Conservation (phyloP, 2,888 invertebrate species). For the Stramonita haemastoma region DNA sequence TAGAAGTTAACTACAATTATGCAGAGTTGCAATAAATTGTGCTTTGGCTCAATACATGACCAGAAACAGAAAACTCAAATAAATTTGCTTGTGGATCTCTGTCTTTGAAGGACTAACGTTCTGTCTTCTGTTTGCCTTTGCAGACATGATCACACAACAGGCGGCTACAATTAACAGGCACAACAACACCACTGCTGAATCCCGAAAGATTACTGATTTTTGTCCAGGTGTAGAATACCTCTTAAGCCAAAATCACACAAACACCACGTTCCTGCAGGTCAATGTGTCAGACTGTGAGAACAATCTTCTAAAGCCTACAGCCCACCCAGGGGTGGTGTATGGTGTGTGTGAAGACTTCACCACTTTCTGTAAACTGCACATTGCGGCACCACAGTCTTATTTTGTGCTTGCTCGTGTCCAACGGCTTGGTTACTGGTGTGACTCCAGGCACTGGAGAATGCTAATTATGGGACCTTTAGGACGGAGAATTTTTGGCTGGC, state of each 20-base stretch:
- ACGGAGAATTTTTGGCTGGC: not conserved
- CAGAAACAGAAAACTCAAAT: no score
- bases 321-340: not conserved
- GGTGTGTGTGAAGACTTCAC: not conserved
- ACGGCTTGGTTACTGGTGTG: not conserved
- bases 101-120: no score
- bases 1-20: no score
- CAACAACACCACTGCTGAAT: not conserved
- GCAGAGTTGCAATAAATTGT: no score
- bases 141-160: not conserved
- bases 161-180: no score
- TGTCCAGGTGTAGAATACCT: not conserved
- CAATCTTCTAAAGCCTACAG: not conserved
- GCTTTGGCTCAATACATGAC: no score
- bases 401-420: not conserved
- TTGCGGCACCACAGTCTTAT: not conserved
- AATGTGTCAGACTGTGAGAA: slow-evolving; percentile 13
- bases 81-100: no score
- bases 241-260: not conserved
- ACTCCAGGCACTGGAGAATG: not conserved
- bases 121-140: no score
- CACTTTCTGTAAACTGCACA: not conserved
- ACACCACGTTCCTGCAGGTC: not conserved
- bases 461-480: not conserved
- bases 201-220: not conserved